phyloP scores from a whole-genome alignment of 1,140 invertebrate species.

The Ceratina australensis region DNA sequence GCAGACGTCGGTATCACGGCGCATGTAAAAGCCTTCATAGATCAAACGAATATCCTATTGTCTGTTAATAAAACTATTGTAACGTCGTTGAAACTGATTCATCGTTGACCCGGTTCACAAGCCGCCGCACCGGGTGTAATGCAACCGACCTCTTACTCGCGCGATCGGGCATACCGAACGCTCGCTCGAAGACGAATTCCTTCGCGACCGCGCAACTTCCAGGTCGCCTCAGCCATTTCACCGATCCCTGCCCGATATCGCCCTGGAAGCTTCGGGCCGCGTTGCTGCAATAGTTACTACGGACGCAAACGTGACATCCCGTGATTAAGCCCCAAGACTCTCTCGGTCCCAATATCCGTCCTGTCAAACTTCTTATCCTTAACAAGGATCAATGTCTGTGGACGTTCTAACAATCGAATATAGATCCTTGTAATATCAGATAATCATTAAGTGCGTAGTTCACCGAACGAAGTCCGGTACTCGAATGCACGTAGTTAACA shows the following conservation, averaged over 20 bases:
- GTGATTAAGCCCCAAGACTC: no score
- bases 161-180: background rate
- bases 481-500: no score
- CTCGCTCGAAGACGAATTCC: background rate
- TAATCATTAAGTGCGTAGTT: no score
- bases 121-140: background rate
- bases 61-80: constrained; percentile 16
- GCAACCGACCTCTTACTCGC: background rate
- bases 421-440: no score
- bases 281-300: no score
- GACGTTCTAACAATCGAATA: no score
- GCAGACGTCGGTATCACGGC: background rate
- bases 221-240: background rate
- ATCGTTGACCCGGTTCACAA: constrained; percentile 17
- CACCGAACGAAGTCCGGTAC: no score
- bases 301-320: no score
- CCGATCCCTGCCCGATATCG: background rate
- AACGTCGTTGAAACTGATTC: background rate
- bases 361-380: no score
- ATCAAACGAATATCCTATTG: constrained; percentile 5
- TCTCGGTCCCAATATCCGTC: no score
- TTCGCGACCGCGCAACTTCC: constrained; percentile 2
- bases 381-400: no score
- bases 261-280: background rate
- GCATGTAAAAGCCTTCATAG: background rate